A percentile compares a stretch with the other conserved stretches of the same genome.
Evolutionary conservation across 2,113 vertebrate genomes (phyloP).

Genomic region (Recurvirostra avosetta): DNA sequence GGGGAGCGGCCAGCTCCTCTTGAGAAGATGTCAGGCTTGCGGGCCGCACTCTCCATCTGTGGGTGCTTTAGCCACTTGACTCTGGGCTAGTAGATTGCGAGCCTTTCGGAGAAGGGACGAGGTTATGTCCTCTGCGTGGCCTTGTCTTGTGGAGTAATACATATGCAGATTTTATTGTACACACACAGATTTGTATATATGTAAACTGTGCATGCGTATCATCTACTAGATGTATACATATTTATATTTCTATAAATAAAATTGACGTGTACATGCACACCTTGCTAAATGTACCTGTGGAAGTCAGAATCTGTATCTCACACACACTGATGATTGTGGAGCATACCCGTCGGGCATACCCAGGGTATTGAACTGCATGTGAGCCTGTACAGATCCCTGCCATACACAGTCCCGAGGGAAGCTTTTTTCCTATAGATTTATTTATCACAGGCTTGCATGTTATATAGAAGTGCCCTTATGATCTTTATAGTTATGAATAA

Average conservation of each 20-base stretch:
- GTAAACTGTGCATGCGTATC: background rate
- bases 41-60: fast-evolving
- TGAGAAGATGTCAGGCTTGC: background rate
- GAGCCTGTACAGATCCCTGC: background rate
- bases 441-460: background rate
- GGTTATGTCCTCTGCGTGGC: fast-evolving
- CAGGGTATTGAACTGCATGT: background rate
- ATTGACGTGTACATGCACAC: fast-evolving
- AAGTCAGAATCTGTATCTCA: background rate
- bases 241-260: background rate
- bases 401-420: background rate
- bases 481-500: background rate
- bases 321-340: fast-evolving
- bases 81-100: background rate
- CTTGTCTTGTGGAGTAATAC: background rate
- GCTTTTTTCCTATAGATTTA: background rate
- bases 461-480: background rate
- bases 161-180: background rate
- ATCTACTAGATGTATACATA: fast-evolving
- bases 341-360: background rate
- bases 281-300: background rate
- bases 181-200: fast-evolving
- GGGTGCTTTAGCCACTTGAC: background rate
- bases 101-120: background rate
- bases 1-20: background rate